Base-by-base conservation (phyloP, 2,797 vertebrate species). In the Lepilemur septentrionalis region DNA sequence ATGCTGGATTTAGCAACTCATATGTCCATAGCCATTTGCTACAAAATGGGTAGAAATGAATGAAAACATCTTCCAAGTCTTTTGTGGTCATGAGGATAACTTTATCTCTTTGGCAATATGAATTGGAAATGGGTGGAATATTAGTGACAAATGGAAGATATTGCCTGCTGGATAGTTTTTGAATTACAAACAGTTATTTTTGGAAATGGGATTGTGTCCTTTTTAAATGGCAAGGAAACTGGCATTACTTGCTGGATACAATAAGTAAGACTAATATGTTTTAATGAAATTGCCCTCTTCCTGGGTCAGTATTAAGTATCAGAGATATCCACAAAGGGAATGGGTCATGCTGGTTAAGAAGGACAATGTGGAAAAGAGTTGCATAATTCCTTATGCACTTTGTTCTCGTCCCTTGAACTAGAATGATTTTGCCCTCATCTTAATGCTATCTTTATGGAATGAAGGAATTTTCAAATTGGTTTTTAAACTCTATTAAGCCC, bases 401-500 rank as follows among this genome's bases (percentile, higher is more conserved):
- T 94, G 83, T 97, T 63, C 65, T 48, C 5, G 23, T 91, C 69
- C 59, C 38, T 38, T 67, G 55, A 72, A 76, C 78, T 82, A 13
- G 30, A 87, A 43, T 65, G 67, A 63, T 63, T 96, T 95, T 84
- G 18, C 80, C 94, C 38, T 96, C 38, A 5, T 89, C 48, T 59
- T 57, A 81, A 95, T 90, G 81, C 82, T 95, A 75, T 91, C 91
- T 97, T 97, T 97, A 95, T 95, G 75, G 59, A 86, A 88, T 22
- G 35, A 95, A 92, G 75, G 83, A 76, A 90, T 95, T 96, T 98
- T 97, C 61, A 96, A 95, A 98, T 86, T 95, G 89, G 82, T 96
- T 95, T 96, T 97, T 96, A 97, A 96, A 89, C 73, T 94, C n/a
- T 86, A 0, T 92, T 97, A 78, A 79, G 14, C 73, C 87, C 78